phyloP scores from a whole-genome alignment of 2,797 vertebrate genomes.

The Tolypeutes matacus region DNA sequence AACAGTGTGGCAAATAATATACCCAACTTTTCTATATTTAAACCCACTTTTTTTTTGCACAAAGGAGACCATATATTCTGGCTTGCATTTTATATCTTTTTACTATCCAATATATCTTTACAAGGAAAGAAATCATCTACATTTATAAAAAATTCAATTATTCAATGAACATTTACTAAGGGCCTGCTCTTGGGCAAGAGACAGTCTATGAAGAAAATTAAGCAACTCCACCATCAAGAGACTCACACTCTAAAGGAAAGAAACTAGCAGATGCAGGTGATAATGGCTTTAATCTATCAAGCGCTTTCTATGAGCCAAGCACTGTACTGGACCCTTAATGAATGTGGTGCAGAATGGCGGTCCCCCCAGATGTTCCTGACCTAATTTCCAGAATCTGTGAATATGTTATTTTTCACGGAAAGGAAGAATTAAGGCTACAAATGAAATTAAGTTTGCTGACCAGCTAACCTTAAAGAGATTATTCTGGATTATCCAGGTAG shows the following conservation, averaged over 20 bases:
- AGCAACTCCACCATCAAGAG: constrained; percentile 55
- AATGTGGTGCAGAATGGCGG: neutral
- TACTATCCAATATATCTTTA: constrained; percentile 71
- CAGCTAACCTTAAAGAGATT: neutral
- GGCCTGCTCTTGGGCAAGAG: constrained; percentile 55
- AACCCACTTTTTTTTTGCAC: neutral
- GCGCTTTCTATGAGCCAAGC: neutral
- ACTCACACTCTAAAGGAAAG: constrained; percentile 32
- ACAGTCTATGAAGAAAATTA: constrained; percentile 70
- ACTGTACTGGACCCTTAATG: neutral
- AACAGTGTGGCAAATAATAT: neutral
- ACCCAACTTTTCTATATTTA: neutral
- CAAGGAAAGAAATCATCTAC: constrained; percentile 65
- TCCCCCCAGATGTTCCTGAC: neutral
- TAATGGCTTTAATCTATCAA: neutral
- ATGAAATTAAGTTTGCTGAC: neutral
- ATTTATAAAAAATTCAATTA: constrained; percentile 71
- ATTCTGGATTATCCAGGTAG: neutral
- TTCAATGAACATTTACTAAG: constrained; percentile 77
- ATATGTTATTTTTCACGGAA: neutral
- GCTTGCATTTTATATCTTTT: constrained; percentile 63
- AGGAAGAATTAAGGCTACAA: constrained; percentile 4
- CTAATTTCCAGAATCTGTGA: neutral
- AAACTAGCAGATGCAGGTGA: constrained; percentile 37
- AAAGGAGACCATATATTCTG: constrained; percentile 39